Percentiles rank a stretch among this genome's conserved stretches.
phyloP scores from a whole-genome alignment of 2,113 vertebrate genomes.

The Antennarius striatus region DNA sequence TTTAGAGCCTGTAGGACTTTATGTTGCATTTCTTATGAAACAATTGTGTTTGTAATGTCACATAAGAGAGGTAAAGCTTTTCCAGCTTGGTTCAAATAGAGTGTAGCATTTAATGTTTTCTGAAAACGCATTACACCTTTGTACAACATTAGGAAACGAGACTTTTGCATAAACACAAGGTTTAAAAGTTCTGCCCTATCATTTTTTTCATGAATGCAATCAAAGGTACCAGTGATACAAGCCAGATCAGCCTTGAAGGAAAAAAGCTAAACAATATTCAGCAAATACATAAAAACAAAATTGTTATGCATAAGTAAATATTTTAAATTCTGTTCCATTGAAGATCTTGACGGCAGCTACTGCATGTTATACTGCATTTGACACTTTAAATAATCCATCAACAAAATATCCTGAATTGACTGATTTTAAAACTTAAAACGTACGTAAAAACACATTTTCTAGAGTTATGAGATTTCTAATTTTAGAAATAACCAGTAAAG shows the following conservation, averaged over 20 bases:
- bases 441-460: too few relatives aligned
- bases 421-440: too few relatives aligned
- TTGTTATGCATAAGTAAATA: too few relatives aligned
- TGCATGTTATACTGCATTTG: neutral
- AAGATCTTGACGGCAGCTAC: neutral
- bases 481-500: too few relatives aligned
- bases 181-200: neutral
- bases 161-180: neutral
- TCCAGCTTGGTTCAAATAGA: too few relatives aligned
- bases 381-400: too few relatives aligned
- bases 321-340: neutral
- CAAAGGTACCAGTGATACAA: too few relatives aligned
- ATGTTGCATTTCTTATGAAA: neutral
- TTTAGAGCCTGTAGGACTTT: neutral
- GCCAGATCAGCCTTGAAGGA: too few relatives aligned
- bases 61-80: neutral
- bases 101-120: neutral
- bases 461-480: too few relatives aligned
- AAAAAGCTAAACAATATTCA: neutral
- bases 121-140: neutral
- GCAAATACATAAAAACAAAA: neutral
- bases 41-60: neutral
- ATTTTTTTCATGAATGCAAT: too few relatives aligned
- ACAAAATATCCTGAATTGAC: too few relatives aligned
- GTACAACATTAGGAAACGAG: neutral